Base-by-base conservation (phyloP, 2,113 vertebrate species). In the Gnathonemus echidnorhynchus region DNA sequence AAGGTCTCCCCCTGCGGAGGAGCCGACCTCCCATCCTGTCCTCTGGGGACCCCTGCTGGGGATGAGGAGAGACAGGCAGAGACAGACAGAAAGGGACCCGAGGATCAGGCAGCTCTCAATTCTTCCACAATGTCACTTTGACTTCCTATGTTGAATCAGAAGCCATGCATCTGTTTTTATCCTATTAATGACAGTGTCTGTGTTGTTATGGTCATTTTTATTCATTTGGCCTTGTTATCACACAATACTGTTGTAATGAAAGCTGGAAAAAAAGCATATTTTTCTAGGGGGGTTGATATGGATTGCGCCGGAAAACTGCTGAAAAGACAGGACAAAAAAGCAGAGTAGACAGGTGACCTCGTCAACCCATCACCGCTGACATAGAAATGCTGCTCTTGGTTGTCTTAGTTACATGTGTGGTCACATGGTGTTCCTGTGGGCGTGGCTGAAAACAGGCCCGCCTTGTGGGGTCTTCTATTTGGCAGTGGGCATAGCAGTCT, bases 121-220 rank as follows among this genome's bases (percentile, higher is more conserved):
- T 52, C 46, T 53, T 39, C 46, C 49, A 48, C 50, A 87, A 53
- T 90, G 89, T 91, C 66, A 84, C 92, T 87, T 89, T 90, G 91
- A 93, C 91, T 93, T 95, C 92, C 94, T 93, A 91, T 96, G 93
- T 93, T 93, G 93, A 93, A 95, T 95, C 91, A 94, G 95, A 96
- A 96, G 96, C 96, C 96, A 96, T 96, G 95, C 94, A 95, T 87
- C 52, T 92, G 94, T 95, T 91, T 95, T 92, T 92, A 93, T 95
- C 94, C 35, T 90, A 50, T 91, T 94, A 94, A 95, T 93, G 93
- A 94, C 91, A 92, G 92, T 92, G 92, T 94, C 92, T 95, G 58
- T 91, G 74, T 85, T 93, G 52, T 93, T 94, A 94, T 89, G 21
- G 77, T 89, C 93, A 31, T 91, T 90, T 56, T 62, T 66, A 58